Evolutionary conservation across 2,113 vertebrate species (phyloP).

Genomic region (Pionites leucogaster): DNA sequence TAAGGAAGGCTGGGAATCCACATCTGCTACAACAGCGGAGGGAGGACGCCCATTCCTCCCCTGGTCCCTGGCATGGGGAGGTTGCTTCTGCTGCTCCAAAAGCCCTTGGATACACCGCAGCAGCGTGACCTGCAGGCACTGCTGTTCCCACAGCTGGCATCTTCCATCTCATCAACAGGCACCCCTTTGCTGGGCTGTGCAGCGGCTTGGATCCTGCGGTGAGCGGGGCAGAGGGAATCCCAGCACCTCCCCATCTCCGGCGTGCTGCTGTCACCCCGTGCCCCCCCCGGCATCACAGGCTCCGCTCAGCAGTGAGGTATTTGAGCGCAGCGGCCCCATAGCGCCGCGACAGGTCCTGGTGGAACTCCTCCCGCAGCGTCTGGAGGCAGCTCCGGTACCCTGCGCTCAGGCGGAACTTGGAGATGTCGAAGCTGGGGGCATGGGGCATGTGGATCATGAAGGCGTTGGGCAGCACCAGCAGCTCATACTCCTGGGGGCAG

Average conservation of each 20-base stretch:
- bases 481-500: conserved; percentile 84
- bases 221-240: neutral
- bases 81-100: neutral
- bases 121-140: neutral
- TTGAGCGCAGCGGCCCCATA: conserved; percentile 92
- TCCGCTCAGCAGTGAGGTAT: conserved; percentile 93
- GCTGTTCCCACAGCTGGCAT: neutral
- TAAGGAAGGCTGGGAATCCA: neutral
- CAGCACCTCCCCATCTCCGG: neutral
- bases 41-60: neutral
- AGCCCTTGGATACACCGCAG: fast-evolving
- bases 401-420: conserved; percentile 90
- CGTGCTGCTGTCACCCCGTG: neutral
- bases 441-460: conserved; percentile 98
- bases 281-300: conserved; percentile 53
- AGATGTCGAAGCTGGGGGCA: conserved; percentile 93
- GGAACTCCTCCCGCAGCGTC: conserved; percentile 93
- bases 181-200: neutral
- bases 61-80: neutral
- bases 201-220: fast-evolving
- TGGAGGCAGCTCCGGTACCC: conserved; percentile 88
- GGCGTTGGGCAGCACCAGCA: conserved; percentile 93
- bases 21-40: neutral
- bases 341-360: conserved; percentile 92
- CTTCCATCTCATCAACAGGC: neutral